phyloP scores from a whole-genome alignment of 1,140 invertebrate species.

The Bombus difficillimus region DNA sequence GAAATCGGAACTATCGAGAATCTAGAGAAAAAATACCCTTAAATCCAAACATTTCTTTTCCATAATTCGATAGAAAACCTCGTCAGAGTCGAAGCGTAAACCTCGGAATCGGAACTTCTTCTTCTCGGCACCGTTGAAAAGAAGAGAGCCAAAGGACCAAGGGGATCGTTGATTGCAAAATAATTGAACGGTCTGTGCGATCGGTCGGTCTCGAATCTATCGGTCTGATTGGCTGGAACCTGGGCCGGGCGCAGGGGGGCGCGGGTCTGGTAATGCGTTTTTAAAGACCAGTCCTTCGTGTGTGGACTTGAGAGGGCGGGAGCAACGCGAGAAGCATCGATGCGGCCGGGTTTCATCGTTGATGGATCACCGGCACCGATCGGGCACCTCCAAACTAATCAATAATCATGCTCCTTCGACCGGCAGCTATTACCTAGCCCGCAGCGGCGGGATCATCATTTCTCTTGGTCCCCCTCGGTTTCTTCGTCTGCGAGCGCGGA shows the following conservation, averaged over 20 bases:
- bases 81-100: not conserved
- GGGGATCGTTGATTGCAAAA: conserved; percentile 75
- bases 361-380: conserved; percentile 78
- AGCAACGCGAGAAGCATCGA: conserved; percentile 53
- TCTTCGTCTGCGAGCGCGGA: conserved; percentile 19
- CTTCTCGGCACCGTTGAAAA: not conserved
- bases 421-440: conserved; percentile 73
- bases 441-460: conserved; percentile 77
- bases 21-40: too few species aligned
- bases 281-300: conserved; percentile 76
- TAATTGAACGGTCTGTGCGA: conserved; percentile 77
- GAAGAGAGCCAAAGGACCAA: conserved; percentile 29
- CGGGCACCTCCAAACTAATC: conserved; percentile 77
- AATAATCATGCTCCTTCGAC: conserved; percentile 76
- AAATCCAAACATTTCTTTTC: too few species aligned
- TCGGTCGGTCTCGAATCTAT: conserved; percentile 75
- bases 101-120: not conserved
- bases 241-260: conserved; percentile 8
- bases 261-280: conserved; percentile 77
- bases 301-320: conserved; percentile 50
- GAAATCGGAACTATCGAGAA: too few species aligned
- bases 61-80: too few species aligned
- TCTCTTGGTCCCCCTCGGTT: conserved; percentile 66
- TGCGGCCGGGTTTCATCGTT: conserved; percentile 64
- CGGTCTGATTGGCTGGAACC: conserved; percentile 73